Evolutionary conservation across 2,888 invertebrate species (phyloP), one percentile per base, ranked within the genome.

Genomic region (Elegia similella): DNA sequence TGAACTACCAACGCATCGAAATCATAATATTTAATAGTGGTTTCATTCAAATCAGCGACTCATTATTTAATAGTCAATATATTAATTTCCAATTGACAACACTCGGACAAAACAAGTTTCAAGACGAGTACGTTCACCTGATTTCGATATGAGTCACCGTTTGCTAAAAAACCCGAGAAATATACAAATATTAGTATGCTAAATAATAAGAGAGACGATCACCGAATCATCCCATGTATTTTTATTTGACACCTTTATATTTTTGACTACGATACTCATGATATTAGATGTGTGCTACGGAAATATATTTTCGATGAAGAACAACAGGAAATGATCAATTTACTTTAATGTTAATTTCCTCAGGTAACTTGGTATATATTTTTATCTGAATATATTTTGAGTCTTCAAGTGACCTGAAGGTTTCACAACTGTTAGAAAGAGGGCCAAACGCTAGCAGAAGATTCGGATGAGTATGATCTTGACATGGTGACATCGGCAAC

Each of bases 401-500:
- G 23, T 5, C 23, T 23, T 23, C n/a, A 23, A 23, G 23, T 23
- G 5, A 5, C 2, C 23, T 23, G 23, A 23, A 23, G n/a, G 23
- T 23, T 23, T 23, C 2, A 5, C 23, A 23, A 61, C 43, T 59
- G 55, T 69, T 66, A 57, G 63, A 60, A 72, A 70, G 59, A 62
- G 58, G 10, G 63, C 63, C 55, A 57, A 10, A 12, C 43, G 42
- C 55, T 56, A 67, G 67, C 67, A 74, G 67, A 69, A 66, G 64
- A 75, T 73, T 61, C 62, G 68, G 38, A 56, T 43, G 60, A 55
- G 57, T 59, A 56, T 73, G 81, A 69, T 81, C 81, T 82, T 83
- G 82, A 82, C 83, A 82, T 69, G 66, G 69, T 72, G 61, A 69
- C 65, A 70, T 67, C 63, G 61, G 66, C 58, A 65, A 62, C 61